These are phyloP conservation scores for Caenorhabditis sinica DNA, from an alignment of 2,888 invertebrate species.

Conservation along the genomic window DNA sequence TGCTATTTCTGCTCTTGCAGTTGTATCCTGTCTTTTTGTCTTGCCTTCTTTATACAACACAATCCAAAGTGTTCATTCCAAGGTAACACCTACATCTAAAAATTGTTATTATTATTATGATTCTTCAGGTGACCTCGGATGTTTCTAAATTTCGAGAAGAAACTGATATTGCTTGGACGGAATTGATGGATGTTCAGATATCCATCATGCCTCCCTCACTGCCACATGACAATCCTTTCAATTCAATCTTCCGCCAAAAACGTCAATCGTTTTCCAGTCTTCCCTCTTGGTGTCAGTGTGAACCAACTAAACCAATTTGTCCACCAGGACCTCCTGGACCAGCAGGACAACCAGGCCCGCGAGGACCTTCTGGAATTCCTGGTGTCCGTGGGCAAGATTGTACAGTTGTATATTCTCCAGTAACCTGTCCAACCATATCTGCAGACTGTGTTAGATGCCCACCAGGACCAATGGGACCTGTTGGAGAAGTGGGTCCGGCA, in stretches of 20 bases:
- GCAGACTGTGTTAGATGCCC: slow-evolving; percentile 68
- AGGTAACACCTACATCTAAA: slow-evolving; percentile 39
- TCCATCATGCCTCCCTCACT: slow-evolving; percentile 78
- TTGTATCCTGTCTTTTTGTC: slow-evolving; percentile 74
- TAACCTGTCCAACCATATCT: slow-evolving; percentile 65
- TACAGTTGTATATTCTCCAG: slow-evolving; percentile 60
- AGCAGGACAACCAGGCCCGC: slow-evolving; percentile 72
- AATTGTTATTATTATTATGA: background rate
- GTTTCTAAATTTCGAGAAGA: slow-evolving; percentile 76
- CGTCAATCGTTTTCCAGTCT: slow-evolving; percentile 73
- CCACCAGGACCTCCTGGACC: slow-evolving; percentile 78
- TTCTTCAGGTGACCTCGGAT: slow-evolving; percentile 68
- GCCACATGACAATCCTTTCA: slow-evolving; percentile 73
- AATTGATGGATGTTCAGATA: slow-evolving; percentile 81
- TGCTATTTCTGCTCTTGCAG: slow-evolving; percentile 66
- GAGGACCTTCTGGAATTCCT: slow-evolving; percentile 67
- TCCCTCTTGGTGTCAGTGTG: slow-evolving; percentile 80
- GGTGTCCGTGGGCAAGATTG: slow-evolving; percentile 66
- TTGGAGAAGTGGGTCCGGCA: slow-evolving; percentile 50
- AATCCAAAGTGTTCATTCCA: slow-evolving; percentile 74
- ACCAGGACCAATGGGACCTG: slow-evolving; percentile 61
- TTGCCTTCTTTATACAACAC: slow-evolving; percentile 78
- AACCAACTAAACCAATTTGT: slow-evolving; percentile 75
- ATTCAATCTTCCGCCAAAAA: slow-evolving; percentile 79
- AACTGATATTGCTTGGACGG: slow-evolving; percentile 80